These are phyloP conservation scores for Slavum lentiscoides DNA, from an alignment of 2,888 invertebrate genomes.

Conservation along the genomic window DNA sequence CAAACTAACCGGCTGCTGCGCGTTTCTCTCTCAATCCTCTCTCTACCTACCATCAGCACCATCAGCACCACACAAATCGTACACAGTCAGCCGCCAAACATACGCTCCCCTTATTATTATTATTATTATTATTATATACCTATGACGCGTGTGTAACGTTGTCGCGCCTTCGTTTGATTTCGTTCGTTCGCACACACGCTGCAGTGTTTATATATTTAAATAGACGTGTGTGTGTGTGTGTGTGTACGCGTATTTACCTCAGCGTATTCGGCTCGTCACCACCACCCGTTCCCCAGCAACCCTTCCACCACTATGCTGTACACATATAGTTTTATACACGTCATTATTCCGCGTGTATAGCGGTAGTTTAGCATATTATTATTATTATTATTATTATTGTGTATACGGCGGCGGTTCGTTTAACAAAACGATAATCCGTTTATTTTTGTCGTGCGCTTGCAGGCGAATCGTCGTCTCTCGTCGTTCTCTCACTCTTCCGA, in stretches of 20 bases:
- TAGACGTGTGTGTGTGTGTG: not conserved
- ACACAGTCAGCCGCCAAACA: too few relatives aligned
- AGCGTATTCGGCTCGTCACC: conserved; percentile 38
- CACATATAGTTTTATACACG: too few relatives aligned
- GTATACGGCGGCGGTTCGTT: conserved; percentile 37
- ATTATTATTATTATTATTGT: not conserved
- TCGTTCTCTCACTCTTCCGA: not conserved
- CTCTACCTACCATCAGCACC: too few relatives aligned
- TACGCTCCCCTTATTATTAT: too few relatives aligned
- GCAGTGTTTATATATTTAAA: too few relatives aligned
- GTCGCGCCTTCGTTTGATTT: conserved; percentile 38
- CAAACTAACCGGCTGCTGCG: conserved; percentile 40
- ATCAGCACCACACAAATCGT: too few relatives aligned
- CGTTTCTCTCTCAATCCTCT: not conserved
- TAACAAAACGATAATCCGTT: conserved; percentile 50
- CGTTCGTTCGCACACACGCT: not conserved
- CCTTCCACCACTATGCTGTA: too few relatives aligned
- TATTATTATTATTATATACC: not conserved
- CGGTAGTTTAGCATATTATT: conserved; percentile 1
- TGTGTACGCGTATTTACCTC: conserved; percentile 22
- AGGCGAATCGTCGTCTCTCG: too few relatives aligned
- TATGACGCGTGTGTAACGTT: conserved; percentile 13
- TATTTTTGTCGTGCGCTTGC: conserved; percentile 22
- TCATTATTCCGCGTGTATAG: too few relatives aligned
- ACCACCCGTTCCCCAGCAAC: not conserved